Evolutionary conservation across 2,113 vertebrate species (phyloP).

Genomic region (Stercorarius parasiticus): DNA sequence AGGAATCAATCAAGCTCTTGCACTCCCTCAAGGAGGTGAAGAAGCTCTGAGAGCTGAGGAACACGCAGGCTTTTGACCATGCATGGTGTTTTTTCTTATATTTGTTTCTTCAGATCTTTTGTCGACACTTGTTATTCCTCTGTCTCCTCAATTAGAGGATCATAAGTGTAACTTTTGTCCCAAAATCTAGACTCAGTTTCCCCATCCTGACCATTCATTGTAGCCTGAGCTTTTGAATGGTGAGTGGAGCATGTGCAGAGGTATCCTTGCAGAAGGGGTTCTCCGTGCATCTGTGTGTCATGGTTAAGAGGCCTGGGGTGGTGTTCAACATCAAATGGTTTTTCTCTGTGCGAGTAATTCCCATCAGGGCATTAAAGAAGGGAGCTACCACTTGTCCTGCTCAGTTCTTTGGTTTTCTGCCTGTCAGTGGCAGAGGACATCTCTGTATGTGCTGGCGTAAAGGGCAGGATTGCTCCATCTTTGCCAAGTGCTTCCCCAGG

Average conservation of each 20-base stretch:
- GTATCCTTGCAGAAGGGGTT: not conserved
- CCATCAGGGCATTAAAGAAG: not conserved
- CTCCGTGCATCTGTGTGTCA: not conserved
- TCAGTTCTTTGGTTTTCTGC: not conserved
- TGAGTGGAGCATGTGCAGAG: not conserved
- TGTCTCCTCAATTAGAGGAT: not conserved
- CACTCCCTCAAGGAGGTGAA: not conserved
- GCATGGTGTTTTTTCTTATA: not conserved
- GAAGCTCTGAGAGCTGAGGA: not conserved
- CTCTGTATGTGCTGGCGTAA: not conserved
- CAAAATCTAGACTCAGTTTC: not conserved
- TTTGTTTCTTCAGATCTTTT: not conserved
- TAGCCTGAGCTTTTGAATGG: not conserved
- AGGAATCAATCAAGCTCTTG: not conserved
- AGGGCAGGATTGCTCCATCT: not conserved
- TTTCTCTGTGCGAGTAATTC: not conserved
- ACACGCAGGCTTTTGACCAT: not conserved
- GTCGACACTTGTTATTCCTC: accelerated
- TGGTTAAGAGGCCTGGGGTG: not conserved
- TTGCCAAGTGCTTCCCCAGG: not conserved
- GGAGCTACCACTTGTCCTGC: not conserved
- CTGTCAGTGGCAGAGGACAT: not conserved
- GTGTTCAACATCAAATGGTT: not conserved
- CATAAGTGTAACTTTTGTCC: not conserved
- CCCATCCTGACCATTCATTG: not conserved